Conservation (phyloP, 92 coral and sea anemone species). For the Meandrina meandrites region DNA sequence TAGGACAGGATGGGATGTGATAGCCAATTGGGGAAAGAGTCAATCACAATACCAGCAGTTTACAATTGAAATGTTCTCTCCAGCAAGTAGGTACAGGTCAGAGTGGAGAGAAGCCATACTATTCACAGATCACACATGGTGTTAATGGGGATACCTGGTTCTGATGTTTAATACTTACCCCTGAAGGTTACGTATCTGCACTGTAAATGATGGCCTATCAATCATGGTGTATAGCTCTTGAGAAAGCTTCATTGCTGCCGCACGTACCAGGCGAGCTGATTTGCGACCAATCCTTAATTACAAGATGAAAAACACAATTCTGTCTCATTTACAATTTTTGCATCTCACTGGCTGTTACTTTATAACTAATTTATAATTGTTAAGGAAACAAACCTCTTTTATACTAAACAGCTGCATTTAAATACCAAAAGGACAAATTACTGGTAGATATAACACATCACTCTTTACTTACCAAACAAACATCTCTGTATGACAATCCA, state of each 20-base stretch:
- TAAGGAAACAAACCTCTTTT: not conserved
- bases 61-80: too few relatives aligned
- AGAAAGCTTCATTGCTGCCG: constrained; percentile 97
- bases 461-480: constrained; percentile 84
- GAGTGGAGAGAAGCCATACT: not conserved
- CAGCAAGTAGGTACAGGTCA: too few relatives aligned
- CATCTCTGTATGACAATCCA: constrained; percentile 91
- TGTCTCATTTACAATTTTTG: not conserved
- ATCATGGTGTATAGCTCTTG: constrained; percentile 91
- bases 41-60: too few relatives aligned
- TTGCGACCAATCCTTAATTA: constrained; percentile 91
- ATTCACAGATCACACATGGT: not conserved
- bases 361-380: not conserved
- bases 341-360: not conserved
- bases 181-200: constrained; percentile 84
- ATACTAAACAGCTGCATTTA: not conserved
- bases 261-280: constrained; percentile 96
- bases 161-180: constrained; percentile 64
- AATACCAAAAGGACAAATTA: not conserved
- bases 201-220: constrained; percentile 86
- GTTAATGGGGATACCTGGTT: not conserved
- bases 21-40: too few relatives aligned
- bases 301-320: not conserved
- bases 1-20: too few relatives aligned
- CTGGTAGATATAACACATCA: too few relatives aligned